Percentiles rank a stretch among this genome's conserved stretches.
These are phyloP conservation scores for Tetraodon nigroviridis DNA, from an alignment of 2,113 vertebrate genomes.

Conservation along the genomic window DNA sequence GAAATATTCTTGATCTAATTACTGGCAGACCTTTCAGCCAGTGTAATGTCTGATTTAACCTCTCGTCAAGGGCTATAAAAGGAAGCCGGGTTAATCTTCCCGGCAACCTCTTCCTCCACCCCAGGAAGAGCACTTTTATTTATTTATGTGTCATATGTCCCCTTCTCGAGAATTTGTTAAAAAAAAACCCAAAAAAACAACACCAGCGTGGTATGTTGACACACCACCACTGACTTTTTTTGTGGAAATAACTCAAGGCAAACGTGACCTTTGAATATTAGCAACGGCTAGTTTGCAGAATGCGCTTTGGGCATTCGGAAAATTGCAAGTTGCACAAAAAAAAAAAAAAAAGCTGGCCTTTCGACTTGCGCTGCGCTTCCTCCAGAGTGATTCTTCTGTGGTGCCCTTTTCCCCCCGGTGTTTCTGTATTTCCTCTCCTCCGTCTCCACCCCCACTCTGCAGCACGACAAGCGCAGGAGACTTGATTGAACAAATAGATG, in stretches of 20 bases:
- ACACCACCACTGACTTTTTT: conserved; percentile 37
- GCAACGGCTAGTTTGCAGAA: conserved; percentile 47
- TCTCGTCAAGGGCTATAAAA: conserved; percentile 77
- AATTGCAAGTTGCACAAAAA: conserved; percentile 46
- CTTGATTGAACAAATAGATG: conserved; percentile 68
- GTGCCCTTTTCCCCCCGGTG: conserved; percentile 24
- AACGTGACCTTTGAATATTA: conserved; percentile 64
- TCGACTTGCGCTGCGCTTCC: conserved; percentile 40
- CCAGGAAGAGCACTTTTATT: conserved; percentile 60
- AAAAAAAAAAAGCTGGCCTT: conserved; percentile 42
- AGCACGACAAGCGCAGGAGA: conserved; percentile 43
- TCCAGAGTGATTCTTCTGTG: conserved; percentile 42
- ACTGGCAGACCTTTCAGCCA: conserved; percentile 71
- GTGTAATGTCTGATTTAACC: conserved; percentile 78
- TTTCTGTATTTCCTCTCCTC: conserved; percentile 20
- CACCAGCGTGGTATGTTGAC: conserved; percentile 32
- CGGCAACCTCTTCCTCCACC: conserved; percentile 68
- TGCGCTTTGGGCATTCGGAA: conserved; percentile 43
- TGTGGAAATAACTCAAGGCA: conserved; percentile 48
- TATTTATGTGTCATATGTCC: conserved; percentile 58
- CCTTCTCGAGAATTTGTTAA: conserved; percentile 45
- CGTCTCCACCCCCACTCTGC: conserved; percentile 45
- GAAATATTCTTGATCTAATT: conserved; percentile 81
- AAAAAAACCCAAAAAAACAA: conserved; percentile 8
- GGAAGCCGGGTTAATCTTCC: conserved; percentile 80